These are phyloP conservation scores for Platycnemis pennipes DNA, from an alignment of 2,888 invertebrate genomes.

Conservation along the genomic window DNA sequence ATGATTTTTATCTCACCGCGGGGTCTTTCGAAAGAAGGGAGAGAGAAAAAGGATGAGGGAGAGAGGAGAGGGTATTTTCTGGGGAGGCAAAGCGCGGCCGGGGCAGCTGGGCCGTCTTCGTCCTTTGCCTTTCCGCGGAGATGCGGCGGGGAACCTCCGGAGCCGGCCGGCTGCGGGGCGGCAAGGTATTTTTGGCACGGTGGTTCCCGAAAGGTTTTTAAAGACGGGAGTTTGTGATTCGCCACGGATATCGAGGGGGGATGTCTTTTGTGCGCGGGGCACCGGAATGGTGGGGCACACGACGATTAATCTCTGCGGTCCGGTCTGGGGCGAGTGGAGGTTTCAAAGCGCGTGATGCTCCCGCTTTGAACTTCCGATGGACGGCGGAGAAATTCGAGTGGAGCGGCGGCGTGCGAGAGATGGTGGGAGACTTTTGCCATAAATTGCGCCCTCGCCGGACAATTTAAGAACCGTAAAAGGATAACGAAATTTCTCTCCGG, in stretches of 20 bases:
- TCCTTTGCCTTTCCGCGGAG: not conserved
- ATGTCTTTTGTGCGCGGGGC: slow-evolving; percentile 33
- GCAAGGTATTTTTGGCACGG: slow-evolving; percentile 38
- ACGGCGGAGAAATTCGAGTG: not conserved
- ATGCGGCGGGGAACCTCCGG: not conserved
- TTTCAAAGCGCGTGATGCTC: not conserved
- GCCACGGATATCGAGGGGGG: slow-evolving; percentile 13
- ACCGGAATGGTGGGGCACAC: slow-evolving; percentile 19
- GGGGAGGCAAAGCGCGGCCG: not conserved
- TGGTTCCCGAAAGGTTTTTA: slow-evolving; percentile 14
- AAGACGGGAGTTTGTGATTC: slow-evolving; percentile 41
- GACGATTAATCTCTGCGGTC: slow-evolving; percentile 37
- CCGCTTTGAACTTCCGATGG: slow-evolving; percentile 6
- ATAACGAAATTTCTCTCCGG: not conserved
- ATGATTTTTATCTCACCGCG: slow-evolving; percentile 57
- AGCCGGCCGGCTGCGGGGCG: not conserved
- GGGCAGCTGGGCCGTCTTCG: slow-evolving; percentile 18
- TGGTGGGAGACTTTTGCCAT: not conserved
- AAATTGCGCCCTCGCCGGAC: not conserved
- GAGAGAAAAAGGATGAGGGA: too few species aligned
- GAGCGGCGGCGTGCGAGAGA: not conserved
- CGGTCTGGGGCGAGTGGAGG: not conserved
- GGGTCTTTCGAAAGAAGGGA: slow-evolving; percentile 6
- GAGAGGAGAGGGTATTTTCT: not conserved
- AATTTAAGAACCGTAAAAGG: not conserved